These are phyloP conservation scores for Gallinago solitaria DNA, from an alignment of 2,797 vertebrate genomes.

Conservation along the genomic window DNA sequence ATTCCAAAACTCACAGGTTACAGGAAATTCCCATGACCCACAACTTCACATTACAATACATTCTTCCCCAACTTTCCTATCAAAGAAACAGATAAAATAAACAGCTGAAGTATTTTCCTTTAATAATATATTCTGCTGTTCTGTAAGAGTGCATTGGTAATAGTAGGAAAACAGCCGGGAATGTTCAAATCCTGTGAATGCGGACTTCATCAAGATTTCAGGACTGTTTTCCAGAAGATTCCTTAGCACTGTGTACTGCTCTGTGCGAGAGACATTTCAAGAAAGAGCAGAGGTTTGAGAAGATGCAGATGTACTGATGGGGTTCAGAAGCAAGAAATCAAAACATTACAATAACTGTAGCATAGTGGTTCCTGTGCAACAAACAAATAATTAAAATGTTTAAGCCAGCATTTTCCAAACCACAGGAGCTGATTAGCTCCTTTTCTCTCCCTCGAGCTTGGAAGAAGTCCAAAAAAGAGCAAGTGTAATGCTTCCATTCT, in stretches of 20 bases:
- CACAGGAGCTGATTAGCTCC: neutral
- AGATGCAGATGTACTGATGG: neutral
- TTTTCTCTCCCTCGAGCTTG: neutral
- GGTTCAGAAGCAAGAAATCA: neutral
- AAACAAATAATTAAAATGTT: neutral
- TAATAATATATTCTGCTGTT: neutral
- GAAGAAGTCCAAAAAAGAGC: neutral
- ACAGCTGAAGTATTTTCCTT: neutral
- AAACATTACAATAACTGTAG: neutral
- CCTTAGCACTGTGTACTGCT: neutral
- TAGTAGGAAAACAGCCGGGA: neutral
- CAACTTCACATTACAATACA: rapidly evolving
- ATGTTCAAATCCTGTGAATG: neutral
- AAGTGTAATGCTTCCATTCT: neutral
- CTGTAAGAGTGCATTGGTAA: neutral
- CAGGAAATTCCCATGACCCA: neutral
- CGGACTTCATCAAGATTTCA: neutral
- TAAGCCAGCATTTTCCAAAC: neutral
- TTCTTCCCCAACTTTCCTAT: neutral
- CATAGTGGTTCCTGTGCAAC: neutral
- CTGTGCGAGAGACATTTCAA: neutral
- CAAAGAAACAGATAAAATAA: neutral
- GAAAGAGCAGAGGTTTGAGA: neutral
- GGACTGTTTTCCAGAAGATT: neutral
- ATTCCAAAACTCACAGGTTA: neutral